Conservation (phyloP, 2,888 invertebrate genomes). For the Ophioninae sp. region DNA sequence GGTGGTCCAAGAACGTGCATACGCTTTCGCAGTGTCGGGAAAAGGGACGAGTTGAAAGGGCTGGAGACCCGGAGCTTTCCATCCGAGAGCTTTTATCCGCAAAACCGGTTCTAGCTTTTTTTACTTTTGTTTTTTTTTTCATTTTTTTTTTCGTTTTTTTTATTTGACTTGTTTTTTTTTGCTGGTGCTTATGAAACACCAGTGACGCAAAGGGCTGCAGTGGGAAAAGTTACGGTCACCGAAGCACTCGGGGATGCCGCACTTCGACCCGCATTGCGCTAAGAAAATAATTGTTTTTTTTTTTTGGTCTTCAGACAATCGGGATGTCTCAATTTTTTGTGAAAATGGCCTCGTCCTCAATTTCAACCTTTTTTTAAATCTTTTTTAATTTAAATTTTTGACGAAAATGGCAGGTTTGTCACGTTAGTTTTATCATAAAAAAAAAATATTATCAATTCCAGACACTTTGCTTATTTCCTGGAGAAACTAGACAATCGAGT, state of each 20-base stretch:
- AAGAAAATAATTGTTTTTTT: too few species aligned
- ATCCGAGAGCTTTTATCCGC: slow-evolving; percentile 27
- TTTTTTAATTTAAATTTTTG: too few species aligned
- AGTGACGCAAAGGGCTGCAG: neutral
- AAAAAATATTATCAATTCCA: too few species aligned
- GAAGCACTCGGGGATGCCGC: too few species aligned
- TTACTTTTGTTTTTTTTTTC: slow-evolving; percentile 1
- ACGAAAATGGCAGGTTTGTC: too few species aligned
- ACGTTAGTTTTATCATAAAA: too few species aligned
- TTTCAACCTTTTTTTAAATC: too few species aligned
- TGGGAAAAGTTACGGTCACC: slow-evolving; percentile 40
- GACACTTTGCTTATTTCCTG: too few species aligned
- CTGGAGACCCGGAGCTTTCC: neutral
- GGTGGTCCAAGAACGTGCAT: neutral
- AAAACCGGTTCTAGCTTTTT: slow-evolving; percentile 7
- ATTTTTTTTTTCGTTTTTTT: slow-evolving; percentile 14
- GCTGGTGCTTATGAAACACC: slow-evolving; percentile 5
- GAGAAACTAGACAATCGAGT: too few species aligned
- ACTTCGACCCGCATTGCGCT: too few species aligned
- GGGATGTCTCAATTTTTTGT: too few species aligned
- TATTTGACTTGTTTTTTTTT: slow-evolving; percentile 2
- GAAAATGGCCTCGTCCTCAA: too few species aligned
- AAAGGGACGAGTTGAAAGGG: neutral
- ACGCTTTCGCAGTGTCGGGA: neutral
- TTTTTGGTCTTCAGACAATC: neutral